These are phyloP conservation scores for Leptura quadrifasciata DNA, from an alignment of 2,888 invertebrate species.

Conservation along the genomic window DNA sequence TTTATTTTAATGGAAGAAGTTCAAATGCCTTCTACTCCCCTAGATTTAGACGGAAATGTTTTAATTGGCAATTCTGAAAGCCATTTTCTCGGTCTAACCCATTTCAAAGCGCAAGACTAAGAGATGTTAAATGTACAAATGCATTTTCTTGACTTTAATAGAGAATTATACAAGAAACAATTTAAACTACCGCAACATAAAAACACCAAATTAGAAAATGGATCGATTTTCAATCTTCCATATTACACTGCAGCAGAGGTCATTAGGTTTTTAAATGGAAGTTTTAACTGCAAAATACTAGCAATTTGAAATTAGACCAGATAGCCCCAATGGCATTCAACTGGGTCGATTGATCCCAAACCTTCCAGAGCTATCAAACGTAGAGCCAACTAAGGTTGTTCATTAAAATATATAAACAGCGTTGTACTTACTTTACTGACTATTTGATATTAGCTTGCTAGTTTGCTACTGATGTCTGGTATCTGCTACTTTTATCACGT, in stretches of 20 bases:
- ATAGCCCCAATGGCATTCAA: not conserved
- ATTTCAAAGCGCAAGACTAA: constrained; percentile 14
- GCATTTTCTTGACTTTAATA: constrained; percentile 24
- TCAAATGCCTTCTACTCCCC: constrained; percentile 9
- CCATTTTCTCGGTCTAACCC: constrained; percentile 9
- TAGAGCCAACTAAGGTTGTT: too few relatives aligned
- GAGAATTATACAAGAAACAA: constrained; percentile 17
- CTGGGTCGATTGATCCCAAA: not conserved
- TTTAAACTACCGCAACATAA: not conserved
- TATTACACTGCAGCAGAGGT: not conserved
- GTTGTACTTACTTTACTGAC: too few relatives aligned
- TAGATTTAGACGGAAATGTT: constrained; percentile 25
- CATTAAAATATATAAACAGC: too few relatives aligned
- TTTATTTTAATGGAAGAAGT: constrained; percentile 21
- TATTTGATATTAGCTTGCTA: too few relatives aligned
- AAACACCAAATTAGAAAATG: constrained; percentile 1
- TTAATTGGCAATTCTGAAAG: constrained; percentile 32
- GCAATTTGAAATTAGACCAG: not conserved
- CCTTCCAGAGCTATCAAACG: too few relatives aligned
- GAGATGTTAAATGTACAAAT: constrained; percentile 23
- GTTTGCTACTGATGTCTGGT: too few relatives aligned
- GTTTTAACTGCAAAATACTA: not conserved
- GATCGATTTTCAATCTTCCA: not conserved
- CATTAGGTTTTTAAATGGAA: not conserved
- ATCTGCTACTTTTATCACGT: too few relatives aligned